Evolutionary conservation across 2,797 vertebrate genomes (phyloP).

Genomic region (Poliocrania exsul): DNA sequence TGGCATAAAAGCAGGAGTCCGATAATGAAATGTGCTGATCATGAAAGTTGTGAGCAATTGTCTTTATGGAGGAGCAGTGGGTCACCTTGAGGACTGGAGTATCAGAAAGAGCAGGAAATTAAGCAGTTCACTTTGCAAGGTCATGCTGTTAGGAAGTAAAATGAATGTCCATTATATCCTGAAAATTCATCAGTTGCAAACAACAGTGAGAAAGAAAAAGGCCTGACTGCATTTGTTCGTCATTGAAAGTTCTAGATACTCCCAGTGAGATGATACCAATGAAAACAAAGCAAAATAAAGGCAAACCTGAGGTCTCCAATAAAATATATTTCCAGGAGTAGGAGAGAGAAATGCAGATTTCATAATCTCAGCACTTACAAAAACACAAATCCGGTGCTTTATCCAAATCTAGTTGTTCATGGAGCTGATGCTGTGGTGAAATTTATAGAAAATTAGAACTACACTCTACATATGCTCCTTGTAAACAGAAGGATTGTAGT

Average conservation of each 20-base stretch:
- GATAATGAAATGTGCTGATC: constrained; percentile 9
- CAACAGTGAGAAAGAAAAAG: background rate
- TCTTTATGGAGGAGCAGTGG: background rate
- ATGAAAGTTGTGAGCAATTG: background rate
- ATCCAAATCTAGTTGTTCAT: background rate
- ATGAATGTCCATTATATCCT: background rate
- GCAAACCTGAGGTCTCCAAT: background rate
- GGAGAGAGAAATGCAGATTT: background rate
- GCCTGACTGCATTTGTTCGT: background rate
- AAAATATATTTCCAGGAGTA: background rate
- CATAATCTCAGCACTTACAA: background rate
- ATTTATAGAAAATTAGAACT: background rate
- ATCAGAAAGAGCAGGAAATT: background rate
- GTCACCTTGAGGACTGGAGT: constrained; percentile 16
- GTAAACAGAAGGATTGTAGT: background rate
- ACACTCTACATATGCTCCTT: background rate
- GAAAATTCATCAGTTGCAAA: background rate
- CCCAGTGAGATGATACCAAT: background rate
- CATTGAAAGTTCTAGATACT: background rate
- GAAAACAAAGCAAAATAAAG: background rate
- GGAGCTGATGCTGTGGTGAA: background rate
- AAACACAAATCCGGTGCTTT: background rate
- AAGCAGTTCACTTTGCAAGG: background rate
- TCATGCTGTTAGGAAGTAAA: background rate
- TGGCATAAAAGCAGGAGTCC: background rate